Conservation (phyloP, 2,888 invertebrate genomes). For the Amiota communis region DNA sequence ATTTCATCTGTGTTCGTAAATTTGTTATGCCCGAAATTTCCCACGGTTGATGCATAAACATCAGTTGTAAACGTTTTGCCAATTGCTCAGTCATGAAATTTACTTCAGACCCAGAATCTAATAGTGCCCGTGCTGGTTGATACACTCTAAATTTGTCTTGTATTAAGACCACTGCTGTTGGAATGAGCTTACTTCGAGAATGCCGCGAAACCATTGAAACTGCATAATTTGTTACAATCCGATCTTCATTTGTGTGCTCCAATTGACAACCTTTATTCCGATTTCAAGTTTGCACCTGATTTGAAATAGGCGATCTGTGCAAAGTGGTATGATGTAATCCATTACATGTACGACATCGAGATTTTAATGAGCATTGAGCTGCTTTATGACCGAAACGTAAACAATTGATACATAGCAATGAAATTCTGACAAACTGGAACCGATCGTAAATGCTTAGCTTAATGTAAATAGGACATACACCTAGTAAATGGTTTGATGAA, state of each 20-base stretch:
- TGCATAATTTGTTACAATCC: not conserved
- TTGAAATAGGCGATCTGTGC: not conserved
- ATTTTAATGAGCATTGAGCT: not conserved
- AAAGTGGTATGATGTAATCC: not conserved
- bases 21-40: conserved; percentile 13
- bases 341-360: not conserved
- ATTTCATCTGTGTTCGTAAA: not conserved
- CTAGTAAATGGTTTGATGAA: too few species aligned
- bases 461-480: too few species aligned
- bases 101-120: conserved; percentile 29
- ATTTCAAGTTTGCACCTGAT: not conserved
- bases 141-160: not conserved
- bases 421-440: conserved; percentile 16
- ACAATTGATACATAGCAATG: conserved; percentile 25
- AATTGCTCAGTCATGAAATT: conserved; percentile 32
- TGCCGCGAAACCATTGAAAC: not conserved
- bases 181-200: not conserved
- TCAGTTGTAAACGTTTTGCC: conserved; percentile 26
- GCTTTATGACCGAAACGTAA: conserved; percentile 18
- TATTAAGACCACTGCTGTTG: conserved; percentile 11
- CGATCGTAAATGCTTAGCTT: not conserved
- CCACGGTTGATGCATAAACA: not conserved
- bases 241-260: not conserved
- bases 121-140: conserved; percentile 20
- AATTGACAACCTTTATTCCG: not conserved